phyloP scores from a whole-genome alignment of 2,797 vertebrate species.

The Xenopus petersii region DNA sequence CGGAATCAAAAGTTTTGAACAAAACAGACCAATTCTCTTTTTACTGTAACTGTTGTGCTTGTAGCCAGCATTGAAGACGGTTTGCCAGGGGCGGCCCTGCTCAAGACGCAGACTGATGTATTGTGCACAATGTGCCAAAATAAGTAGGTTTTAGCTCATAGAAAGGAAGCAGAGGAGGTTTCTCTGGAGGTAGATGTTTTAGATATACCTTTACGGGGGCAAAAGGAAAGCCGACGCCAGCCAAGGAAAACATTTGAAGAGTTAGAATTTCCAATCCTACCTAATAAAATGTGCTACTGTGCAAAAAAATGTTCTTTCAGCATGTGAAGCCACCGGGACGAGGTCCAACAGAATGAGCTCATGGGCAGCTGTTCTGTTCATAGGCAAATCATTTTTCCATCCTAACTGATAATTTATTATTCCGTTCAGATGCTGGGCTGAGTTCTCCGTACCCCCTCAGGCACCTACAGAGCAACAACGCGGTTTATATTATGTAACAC shows the following conservation, averaged over 20 bases:
- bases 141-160: conserved; percentile 41
- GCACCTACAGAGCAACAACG: no score
- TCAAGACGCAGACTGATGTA: conserved; percentile 4
- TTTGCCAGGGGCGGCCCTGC: neutral
- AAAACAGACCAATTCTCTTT: no score
- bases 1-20: no score
- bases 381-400: conserved; percentile 64
- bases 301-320: conserved; percentile 58
- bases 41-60: no score
- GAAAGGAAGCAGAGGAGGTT: conserved; percentile 55
- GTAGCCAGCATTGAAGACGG: neutral
- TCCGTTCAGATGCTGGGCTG: no score
- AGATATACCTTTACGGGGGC: conserved; percentile 55
- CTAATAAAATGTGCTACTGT: conserved; percentile 69
- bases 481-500: no score
- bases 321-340: conserved; percentile 60
- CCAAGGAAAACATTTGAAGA: conserved; percentile 68
- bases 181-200: conserved; percentile 52
- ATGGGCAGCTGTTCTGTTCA: conserved; percentile 64
- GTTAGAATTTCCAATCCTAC: conserved; percentile 63
- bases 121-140: conserved; percentile 11
- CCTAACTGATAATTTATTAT: conserved; percentile 51
- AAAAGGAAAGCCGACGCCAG: conserved; percentile 51
- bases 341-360: conserved; percentile 56
- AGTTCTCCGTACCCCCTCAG: no score